phyloP scores from a whole-genome alignment of 2,113 vertebrate genomes.

The Phoenicopterus ruber region DNA sequence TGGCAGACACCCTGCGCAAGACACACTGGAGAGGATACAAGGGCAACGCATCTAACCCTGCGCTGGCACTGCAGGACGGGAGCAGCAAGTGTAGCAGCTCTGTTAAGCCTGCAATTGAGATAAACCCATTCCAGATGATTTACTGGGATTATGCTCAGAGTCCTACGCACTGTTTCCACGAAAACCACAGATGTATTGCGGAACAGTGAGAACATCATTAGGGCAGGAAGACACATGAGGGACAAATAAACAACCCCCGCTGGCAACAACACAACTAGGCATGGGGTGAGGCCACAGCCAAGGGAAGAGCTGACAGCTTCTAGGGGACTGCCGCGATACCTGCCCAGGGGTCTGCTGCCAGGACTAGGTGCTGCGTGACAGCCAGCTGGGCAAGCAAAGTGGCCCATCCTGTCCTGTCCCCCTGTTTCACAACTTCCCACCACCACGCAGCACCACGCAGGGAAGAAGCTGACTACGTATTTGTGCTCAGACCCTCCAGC shows the following conservation, averaged over 20 bases:
- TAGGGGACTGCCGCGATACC: background rate
- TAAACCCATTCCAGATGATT: background rate
- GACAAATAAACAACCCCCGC: background rate
- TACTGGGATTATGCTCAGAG: background rate
- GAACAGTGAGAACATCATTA: background rate
- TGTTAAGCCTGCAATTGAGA: background rate
- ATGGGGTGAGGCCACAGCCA: background rate
- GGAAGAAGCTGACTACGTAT: background rate
- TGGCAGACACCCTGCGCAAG: background rate
- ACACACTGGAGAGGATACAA: accelerated
- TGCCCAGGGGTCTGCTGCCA: background rate
- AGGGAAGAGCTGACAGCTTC: background rate
- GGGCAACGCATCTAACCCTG: background rate
- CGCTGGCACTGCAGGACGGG: background rate
- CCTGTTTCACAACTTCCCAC: background rate
- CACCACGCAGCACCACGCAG: background rate
- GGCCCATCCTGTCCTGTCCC: background rate
- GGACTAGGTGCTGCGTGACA: background rate
- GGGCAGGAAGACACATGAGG: background rate
- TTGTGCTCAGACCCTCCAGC: background rate
- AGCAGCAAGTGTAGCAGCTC: background rate
- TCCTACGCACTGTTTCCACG: background rate
- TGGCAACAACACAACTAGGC: background rate
- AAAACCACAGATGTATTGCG: background rate
- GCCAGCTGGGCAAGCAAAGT: background rate